A percentile compares a stretch with the other conserved stretches of the same genome.
These are phyloP conservation scores for Chelonus formosanus DNA, from an alignment of 2,888 invertebrate species.

Conservation along the genomic window DNA sequence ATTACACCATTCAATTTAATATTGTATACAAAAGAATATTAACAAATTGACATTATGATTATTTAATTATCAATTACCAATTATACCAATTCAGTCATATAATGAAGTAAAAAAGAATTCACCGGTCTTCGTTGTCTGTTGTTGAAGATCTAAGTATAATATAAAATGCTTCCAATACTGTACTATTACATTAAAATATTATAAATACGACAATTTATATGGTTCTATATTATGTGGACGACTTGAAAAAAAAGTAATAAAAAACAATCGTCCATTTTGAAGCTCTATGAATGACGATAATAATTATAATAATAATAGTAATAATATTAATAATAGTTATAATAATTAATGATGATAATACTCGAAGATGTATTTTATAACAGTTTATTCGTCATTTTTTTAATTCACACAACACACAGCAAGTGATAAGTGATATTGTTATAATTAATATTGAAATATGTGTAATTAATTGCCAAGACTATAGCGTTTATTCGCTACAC, in stretches of 20 bases:
- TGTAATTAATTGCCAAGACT: neutral
- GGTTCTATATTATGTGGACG: constrained; percentile 54
- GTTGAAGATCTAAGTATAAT: constrained; percentile 51
- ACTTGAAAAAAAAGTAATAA: constrained; percentile 52
- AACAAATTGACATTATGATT: too few species aligned
- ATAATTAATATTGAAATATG: constrained; percentile 50
- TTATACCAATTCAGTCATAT: too few species aligned
- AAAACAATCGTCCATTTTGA: constrained; percentile 15
- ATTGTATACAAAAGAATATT: too few species aligned
- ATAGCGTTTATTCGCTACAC: constrained; percentile 6
- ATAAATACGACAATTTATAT: constrained; percentile 50
- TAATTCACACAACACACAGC: constrained; percentile 61
- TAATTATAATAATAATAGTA: constrained; percentile 8
- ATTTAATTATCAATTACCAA: too few species aligned
- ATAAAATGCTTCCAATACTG: constrained; percentile 64
- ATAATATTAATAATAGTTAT: constrained; percentile 23
- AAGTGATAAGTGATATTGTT: constrained; percentile 65
- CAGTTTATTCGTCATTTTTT: constrained; percentile 64
- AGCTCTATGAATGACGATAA: constrained; percentile 14
- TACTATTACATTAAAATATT: constrained; percentile 50
- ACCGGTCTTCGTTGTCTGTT: too few species aligned
- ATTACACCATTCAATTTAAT: too few species aligned
- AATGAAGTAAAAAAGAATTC: too few species aligned
- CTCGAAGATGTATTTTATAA: constrained; percentile 66
- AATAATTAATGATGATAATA: constrained; percentile 55